Base-by-base conservation (phyloP, 2,888 invertebrate genomes). In the Oithona nana region DNA sequence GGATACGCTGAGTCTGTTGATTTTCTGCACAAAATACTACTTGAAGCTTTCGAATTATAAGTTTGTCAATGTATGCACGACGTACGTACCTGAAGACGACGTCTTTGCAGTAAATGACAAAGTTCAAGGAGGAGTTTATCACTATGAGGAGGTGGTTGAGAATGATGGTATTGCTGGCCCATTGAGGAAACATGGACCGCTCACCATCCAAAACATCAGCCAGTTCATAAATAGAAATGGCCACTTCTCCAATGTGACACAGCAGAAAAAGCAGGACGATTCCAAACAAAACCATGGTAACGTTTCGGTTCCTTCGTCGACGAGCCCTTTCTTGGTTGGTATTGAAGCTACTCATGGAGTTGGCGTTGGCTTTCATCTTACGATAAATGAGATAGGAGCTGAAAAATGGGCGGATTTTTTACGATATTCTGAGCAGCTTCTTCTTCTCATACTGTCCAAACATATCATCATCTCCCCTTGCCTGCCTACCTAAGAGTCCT, bases 81-180 rank as follows among this genome's bases (percentile, higher is more conserved):
- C 22, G 11, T 4, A 49, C 50, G 20, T 31, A 30, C 48, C 57
- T 29, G 39, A 57, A 57, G n/a, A 57, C 48, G 39, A 57, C 57
- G 26, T 57, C 57, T 31, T 57, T 57, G 48, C 57, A 57, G 57
- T 57, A 57, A 22, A 57, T 57, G 20, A 57, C 57, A 31, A 57
- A 57, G 30, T 57, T 57, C 22, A 57, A 31, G 20, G 57, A 57
- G 29, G 57, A 57, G 39, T 57, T 57, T 20, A 57, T 57, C 8
- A 57, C 57, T 30, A 57, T 39, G 22, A 57, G 48, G 29, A 57
- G 26, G 31, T 57, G 57, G 20, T 57, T 57, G 30, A 22, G 16
- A 20, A 31, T 57, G 26, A 57, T 31, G 22, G 39, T 57, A 31
- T 57, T 57, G 24, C 31, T 57, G 30, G 57, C 57, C 57, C 57